Base-by-base conservation (phyloP, 1,140 invertebrate genomes). In the Papilio xuthus region DNA sequence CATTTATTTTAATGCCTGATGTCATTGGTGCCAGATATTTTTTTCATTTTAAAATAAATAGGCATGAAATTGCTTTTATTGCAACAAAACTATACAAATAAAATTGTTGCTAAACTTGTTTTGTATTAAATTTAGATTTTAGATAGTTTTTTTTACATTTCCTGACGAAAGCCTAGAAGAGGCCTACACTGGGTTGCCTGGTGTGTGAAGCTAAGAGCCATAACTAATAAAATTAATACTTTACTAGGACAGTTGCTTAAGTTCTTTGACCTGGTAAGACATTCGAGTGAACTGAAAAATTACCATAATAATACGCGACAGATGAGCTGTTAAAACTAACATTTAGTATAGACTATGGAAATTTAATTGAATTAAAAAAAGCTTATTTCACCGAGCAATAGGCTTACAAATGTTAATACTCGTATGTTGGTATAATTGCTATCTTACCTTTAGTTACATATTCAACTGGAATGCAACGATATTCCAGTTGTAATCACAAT, bases 1-100 rank as follows among this genome's bases (percentile, higher is more conserved):
- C 26, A 56, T 23, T 53, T 75, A 75, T 75, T 32, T 75, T 75
- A 53, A 50, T 32, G 47, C 20, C 28, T 75, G 72, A 75, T 75
- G 72, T 75, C 72, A 75, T 53, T 75, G 28, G 12, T 32, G 26
- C 47, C 56, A 28, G 13, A 18, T 37, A n/a, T n/a, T 26, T 67
- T 67, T 67, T 67, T 67, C 26, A 28, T 67, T 67, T 67, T 67
- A 67, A 26, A 13, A 15, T 67, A 32, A 28, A 67, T 28, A 67
- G 60, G 60, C 60, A 67, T 67, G 60, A 67, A 67, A 67, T 67
- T 67, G 26, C 60, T 32, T 28, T 67, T 67, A 67, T 67, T 67
- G 60, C 60, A 67, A 32, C 60, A 67, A 67, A 67, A 67, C 26
- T 67, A 32, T 28, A 15, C 10, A 67, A 67, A 67, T 67, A 28